Base-by-base conservation (phyloP, 2,797 vertebrate species). In the Ambastaia sidthimunki region DNA sequence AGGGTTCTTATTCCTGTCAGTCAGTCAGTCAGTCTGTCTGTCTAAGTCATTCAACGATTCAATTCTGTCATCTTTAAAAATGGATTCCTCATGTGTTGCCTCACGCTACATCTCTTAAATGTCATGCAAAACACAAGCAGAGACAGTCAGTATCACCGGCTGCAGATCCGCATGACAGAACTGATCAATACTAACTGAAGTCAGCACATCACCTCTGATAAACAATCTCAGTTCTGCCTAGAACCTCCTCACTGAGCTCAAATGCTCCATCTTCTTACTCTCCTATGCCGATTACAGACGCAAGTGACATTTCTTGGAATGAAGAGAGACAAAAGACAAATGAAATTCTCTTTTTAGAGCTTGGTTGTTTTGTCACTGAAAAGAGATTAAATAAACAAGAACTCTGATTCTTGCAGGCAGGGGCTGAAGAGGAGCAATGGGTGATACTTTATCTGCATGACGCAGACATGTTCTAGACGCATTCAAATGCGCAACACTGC, bases 101-200 rank as follows among this genome's bases (percentile, higher is more conserved):
- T 19, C 31, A 19, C 10, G 31, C 62, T 9, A 3, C 68, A 72
- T 23, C 50, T 63, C 47, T 75, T 57, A 81, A 76, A 80, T 18
- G 23, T 31, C 59, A 68, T 52, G 34, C 28, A 70, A 4, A 47
- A 57, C 59, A 73, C 50, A 52, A 21, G 57, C 23, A 68, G 73
- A 81, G 55, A 83, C 66, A 81, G 37, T 66, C 76, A 67, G 71
- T 50, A 83, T 90, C 90, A 90, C 83, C 86, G 84, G 87, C 85
- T 82, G 83, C 76, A 89, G 85, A 87, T 86, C 78, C 67, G 69
- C 21, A 71, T 86, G 91, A 89, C 89, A 86, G 82, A 85, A 65
- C 73, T 81, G 86, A 92, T 93, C 92, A 88, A 93, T 92, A 90
- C 83, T 81, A 89, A 86, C 89, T 85, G 84, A 93, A 79, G 71